phyloP scores from a whole-genome alignment of 1,140 invertebrate species.

The Papilio polytes region DNA sequence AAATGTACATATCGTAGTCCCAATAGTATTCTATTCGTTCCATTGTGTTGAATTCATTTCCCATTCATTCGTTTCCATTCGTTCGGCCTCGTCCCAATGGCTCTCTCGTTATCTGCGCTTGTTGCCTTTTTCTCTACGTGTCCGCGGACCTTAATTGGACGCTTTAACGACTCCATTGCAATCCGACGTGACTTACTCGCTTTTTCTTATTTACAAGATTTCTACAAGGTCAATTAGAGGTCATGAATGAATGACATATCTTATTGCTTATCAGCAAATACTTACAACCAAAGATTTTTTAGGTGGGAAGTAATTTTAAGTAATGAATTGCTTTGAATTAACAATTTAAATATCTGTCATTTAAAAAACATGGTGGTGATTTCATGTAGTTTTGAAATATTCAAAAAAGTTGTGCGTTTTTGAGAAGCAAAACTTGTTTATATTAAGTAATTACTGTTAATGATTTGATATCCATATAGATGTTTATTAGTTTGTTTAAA shows the following conservation, averaged over 20 bases:
- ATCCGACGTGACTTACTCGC: constrained; percentile 27
- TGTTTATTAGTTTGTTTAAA: not conserved
- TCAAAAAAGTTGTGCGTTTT: too few relatives aligned
- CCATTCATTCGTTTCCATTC: constrained; percentile 2
- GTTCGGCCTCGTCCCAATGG: constrained; percentile 20
- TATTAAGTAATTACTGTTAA: constrained; percentile 2
- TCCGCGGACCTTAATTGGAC: constrained; percentile 32
- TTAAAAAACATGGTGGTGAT: not conserved
- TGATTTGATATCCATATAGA: not conserved
- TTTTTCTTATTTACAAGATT: constrained; percentile 34
- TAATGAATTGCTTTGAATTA: too few relatives aligned
- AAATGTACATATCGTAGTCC: not conserved
- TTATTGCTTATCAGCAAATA: not conserved
- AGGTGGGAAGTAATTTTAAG: too few relatives aligned
- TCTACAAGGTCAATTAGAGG: constrained; percentile 24
- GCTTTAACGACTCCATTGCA: constrained; percentile 33
- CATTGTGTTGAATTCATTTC: constrained; percentile 8
- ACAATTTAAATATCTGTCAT: not conserved
- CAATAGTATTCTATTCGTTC: not conserved
- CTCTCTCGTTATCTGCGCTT: constrained; percentile 25
- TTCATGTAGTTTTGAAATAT: not conserved
- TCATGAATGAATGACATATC: not conserved
- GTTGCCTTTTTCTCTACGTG: constrained; percentile 37
- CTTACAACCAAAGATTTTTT: too few relatives aligned
- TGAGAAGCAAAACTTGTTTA: not conserved